Evolutionary conservation across 1,140 invertebrate genomes (phyloP), one percentile per base, ranked within the genome.

Genomic region (Eufriesea mexicana): DNA sequence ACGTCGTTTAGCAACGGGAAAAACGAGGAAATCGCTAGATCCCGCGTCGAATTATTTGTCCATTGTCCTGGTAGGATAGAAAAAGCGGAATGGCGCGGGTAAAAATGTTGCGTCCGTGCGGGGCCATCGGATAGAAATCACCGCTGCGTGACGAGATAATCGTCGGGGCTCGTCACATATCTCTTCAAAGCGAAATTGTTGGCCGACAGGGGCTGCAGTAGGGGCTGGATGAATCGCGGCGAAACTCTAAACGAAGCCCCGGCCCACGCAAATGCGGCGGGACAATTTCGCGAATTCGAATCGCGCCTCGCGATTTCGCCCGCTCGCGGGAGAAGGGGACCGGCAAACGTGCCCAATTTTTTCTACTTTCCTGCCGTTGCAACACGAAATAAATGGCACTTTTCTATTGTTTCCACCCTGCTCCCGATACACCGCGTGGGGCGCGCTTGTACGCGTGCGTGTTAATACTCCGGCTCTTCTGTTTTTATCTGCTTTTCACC

Each of bases 141-240:
- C 25, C 76, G n/a, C 76, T 59, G 76, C 42, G 66, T 35, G 66
- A 79, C 76, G 64, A 79, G 76, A 79, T 79, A 70, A 79, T 79
- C 76, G 76, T 14, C 51, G 49, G 12, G 5, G 35, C 76, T 68
- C 51, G 76, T 78, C 64, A 12, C 64, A 47, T 78, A 68, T 78
- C 76, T 67, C 64, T 68, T 78, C 51, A 57, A 68, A 78, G 76
- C 51, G 64, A 68, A 68, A 68, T 68, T 57, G 51, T 66, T 16
- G 64, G n/a, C 42, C 49, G 35, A 45, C 42, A n/a, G n/a, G n/a
- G n/a, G n/a, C n/a, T n/a, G n/a, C n/a, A n/a, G n/a, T n/a, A n/a
- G 12, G 12, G n/a, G n/a, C n/a, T 2, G 8, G 75, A 25, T 47
- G 64, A 47, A 78, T 77, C 62, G 12, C 35, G 35, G 42, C 51